Evolutionary conservation across 2,888 invertebrate genomes (phyloP), one percentile per base, ranked within the genome.

Genomic region (Acrobasis suavella): DNA sequence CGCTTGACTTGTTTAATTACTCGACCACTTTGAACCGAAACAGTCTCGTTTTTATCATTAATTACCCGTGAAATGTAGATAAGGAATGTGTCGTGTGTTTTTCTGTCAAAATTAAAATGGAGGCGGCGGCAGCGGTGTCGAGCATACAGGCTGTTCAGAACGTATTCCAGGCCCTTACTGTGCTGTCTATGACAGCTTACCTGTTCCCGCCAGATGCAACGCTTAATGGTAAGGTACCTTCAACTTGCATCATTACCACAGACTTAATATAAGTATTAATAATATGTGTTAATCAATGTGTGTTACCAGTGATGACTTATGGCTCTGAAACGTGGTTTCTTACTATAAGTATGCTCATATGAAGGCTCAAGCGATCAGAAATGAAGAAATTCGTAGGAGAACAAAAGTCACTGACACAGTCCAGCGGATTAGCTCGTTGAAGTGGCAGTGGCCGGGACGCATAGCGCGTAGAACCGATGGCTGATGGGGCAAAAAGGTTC

Each of bases 121-220:
- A 56, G 1, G 56, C 22, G 14, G 17, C 42, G 39, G 42, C 56
- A 10, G 17, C 42, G 2, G 42, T 56, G 1, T 17, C 42, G 7
- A 56, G 10, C 22, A 6, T 56, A 3, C 12, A n/a, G 1, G 22
- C 15, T 46, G 39, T 42, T 56, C 56, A 56, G 14, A 2, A 0
- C 3, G 9, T 42, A 42, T 56, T 56, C 12, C 56, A 56, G 17
- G 42, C 56, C 1, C 14, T 56, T 1, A 14, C 42, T 14, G 42
- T 17, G 9, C 14, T 59, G 58, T 49, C 58, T 16, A 61, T 52
- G 54, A 46, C 51, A 3, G 52, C 60, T 2, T 61, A 61, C 22
- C 46, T 54, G 2, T 52, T 61, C 32, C 60, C 60, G 9, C 51
- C 52, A 52, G 12, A 52, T 22, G 46, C 46, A 9, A 50, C 42